These are phyloP conservation scores for Lipophrys pholis DNA, from an alignment of 2,113 vertebrate genomes.

Conservation along the genomic window DNA sequence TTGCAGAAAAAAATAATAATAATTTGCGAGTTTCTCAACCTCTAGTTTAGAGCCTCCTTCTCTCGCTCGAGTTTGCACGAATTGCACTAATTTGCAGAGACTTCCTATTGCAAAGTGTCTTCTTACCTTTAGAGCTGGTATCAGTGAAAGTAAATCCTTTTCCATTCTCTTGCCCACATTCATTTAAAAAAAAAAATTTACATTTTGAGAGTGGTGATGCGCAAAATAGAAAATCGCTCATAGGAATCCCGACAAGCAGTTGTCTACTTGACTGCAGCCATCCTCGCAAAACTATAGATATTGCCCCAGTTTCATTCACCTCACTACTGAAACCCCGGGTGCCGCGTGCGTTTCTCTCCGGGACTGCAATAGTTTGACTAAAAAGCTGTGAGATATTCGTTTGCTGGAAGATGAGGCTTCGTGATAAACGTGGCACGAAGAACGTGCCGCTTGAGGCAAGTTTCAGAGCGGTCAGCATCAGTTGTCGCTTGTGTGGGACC, in stretches of 20 bases:
- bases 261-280: conserved; percentile 62
- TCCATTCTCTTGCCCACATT: conserved; percentile 26
- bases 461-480: conserved; percentile 73
- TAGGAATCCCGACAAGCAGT: conserved; percentile 43
- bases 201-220: conserved; percentile 14
- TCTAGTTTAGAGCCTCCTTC: conserved; percentile 15
- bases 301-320: conserved; percentile 68
- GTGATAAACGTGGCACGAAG: not conserved
- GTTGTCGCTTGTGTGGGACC: conserved; percentile 64
- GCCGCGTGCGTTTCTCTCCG: conserved; percentile 5
- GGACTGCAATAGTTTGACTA: conserved; percentile 20
- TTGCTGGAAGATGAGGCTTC: not conserved
- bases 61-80: conserved; percentile 6
- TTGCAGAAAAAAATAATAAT: conserved; percentile 24
- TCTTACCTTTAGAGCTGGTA: conserved; percentile 65
- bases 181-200: conserved; percentile 5
- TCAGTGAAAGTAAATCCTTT: conserved; percentile 48
- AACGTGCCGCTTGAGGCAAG: conserved; percentile 58
- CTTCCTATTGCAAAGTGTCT: conserved; percentile 32
- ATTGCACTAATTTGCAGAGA: conserved; percentile 1
- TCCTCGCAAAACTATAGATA: conserved; percentile 67
- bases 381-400: not conserved
- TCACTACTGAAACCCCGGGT: conserved; percentile 45
- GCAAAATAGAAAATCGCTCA: conserved; percentile 19
- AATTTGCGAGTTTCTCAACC: conserved; percentile 31